Evolutionary conservation across 1,140 invertebrate species (phyloP).

Genomic region (Mizuhopecten yessoensis): DNA sequence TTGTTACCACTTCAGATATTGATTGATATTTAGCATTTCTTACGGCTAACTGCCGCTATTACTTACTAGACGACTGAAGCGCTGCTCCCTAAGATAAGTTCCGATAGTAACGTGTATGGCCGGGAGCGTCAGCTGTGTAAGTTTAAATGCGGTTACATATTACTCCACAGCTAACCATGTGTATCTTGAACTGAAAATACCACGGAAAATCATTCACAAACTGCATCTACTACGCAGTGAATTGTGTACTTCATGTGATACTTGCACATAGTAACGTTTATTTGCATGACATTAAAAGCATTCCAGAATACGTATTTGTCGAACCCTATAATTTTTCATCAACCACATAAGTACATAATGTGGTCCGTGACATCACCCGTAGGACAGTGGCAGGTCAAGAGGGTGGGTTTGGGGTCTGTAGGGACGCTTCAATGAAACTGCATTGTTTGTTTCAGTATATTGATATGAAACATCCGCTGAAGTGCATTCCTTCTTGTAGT

Average conservation of each 20-base stretch:
- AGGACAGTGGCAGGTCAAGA: neutral
- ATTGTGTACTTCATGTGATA: too few relatives aligned
- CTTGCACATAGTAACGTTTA: too few relatives aligned
- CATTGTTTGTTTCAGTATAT: neutral
- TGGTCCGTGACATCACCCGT: neutral
- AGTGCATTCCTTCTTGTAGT: too few relatives aligned
- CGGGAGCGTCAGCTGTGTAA: neutral
- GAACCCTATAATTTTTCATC: neutral
- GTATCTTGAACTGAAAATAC: neutral
- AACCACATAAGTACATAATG: conserved; percentile 7
- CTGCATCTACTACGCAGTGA: too few relatives aligned
- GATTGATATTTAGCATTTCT: conserved; percentile 35
- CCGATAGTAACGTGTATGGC: neutral
- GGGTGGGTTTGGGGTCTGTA: neutral
- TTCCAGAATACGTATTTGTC: neutral
- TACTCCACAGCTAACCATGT: neutral
- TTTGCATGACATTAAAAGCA: too few relatives aligned
- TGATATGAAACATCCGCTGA: too few relatives aligned
- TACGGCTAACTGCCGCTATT: conserved; percentile 23
- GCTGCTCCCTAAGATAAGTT: conserved; percentile 9
- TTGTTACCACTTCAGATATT: conserved; percentile 25
- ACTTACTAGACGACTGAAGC: neutral
- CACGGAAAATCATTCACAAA: too few relatives aligned
- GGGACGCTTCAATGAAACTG: neutral
- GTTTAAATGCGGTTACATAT: neutral